Conservation (phyloP, 2,888 invertebrate species). For the Dysmachus trigonus region DNA sequence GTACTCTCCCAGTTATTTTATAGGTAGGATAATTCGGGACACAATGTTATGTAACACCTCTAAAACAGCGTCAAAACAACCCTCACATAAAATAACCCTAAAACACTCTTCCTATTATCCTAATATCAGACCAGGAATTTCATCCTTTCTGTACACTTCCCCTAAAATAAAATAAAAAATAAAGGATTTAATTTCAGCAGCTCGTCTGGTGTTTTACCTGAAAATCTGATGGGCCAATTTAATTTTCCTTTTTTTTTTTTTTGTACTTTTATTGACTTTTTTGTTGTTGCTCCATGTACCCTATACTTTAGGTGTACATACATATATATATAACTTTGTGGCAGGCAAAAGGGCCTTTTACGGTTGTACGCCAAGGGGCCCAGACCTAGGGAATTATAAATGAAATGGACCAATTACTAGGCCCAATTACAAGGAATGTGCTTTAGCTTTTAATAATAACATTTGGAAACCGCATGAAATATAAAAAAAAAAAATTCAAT, state of each 20-base stretch:
- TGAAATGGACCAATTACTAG: neutral
- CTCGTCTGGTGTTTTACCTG: neutral
- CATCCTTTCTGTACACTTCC: accelerated
- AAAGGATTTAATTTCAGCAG: neutral
- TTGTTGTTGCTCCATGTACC: neutral
- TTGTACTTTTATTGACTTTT: neutral
- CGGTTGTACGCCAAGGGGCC: neutral
- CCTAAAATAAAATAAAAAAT: too few species aligned
- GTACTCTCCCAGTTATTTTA: too few species aligned
- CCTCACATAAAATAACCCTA: neutral
- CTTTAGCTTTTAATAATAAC: neutral
- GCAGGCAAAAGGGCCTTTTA: neutral
- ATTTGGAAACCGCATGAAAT: neutral
- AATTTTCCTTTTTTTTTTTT: neutral
- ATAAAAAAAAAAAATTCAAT: neutral
- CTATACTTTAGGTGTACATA: neutral
- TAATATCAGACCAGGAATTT: neutral
- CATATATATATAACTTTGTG: neutral
- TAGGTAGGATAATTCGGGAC: too few species aligned
- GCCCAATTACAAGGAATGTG: neutral
- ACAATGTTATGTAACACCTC: too few species aligned
- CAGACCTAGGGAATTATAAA: neutral
- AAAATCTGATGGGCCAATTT: neutral
- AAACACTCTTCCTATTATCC: neutral
- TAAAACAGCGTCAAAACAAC: too few species aligned